Percentiles rank a stretch among this genome's conserved stretches.
phyloP scores from a whole-genome alignment of 2,797 vertebrate genomes.

The Peromyscus nudipes region DNA sequence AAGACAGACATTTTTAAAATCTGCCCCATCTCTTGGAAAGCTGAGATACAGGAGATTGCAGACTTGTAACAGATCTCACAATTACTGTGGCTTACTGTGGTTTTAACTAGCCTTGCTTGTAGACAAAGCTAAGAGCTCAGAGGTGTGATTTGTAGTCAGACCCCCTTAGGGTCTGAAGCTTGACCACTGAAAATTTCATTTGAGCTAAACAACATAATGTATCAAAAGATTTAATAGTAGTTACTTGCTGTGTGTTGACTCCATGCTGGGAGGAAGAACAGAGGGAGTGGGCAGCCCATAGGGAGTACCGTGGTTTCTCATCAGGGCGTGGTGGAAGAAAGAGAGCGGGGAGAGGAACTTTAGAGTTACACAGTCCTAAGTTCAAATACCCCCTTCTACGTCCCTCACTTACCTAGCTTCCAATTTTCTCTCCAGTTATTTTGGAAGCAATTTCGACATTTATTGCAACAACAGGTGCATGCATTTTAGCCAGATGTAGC shows the following conservation, averaged over 20 bases:
- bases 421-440: not conserved
- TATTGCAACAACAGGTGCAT: not conserved
- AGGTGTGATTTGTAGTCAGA: not conserved
- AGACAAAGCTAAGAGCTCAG: not conserved
- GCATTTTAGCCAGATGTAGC: not conserved
- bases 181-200: constrained; percentile 24
- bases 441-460: not conserved
- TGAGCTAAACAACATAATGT: not conserved
- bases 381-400: not conserved
- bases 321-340: not conserved
- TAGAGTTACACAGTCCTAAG: not conserved
- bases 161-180: not conserved
- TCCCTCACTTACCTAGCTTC: not conserved
- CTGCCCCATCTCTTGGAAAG: not conserved
- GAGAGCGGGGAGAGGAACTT: not conserved
- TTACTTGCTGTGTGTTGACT: not conserved
- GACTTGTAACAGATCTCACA: not conserved
- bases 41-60: not conserved
- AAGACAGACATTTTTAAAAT: not conserved
- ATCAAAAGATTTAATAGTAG: not conserved
- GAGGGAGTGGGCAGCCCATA: not conserved
- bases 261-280: not conserved
- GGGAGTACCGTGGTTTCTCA: accelerated
- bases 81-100: not conserved
- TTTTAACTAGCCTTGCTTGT: not conserved